Percentiles rank a stretch among this genome's conserved stretches.
Evolutionary conservation across 35 echinoderm and acorn worm genomes (phyloP).

Genomic region (Lytechinus pictus): DNA sequence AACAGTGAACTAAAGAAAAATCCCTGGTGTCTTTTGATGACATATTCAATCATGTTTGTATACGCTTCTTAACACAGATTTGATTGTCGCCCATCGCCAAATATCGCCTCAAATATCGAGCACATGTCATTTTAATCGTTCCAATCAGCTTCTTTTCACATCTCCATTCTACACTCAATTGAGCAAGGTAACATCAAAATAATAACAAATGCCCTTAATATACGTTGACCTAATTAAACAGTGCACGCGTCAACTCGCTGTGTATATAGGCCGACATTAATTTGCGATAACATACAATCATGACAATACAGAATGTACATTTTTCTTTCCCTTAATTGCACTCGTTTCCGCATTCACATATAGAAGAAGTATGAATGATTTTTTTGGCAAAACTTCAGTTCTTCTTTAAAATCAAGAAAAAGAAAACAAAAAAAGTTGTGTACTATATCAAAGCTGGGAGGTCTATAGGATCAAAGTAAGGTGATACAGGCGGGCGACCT

Average conservation of each 20-base stretch:
- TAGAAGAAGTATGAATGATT: too few relatives aligned
- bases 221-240: not conserved
- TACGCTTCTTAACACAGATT: slow-evolving; percentile 12
- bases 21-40: slow-evolving; percentile 17
- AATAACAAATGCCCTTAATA: not conserved
- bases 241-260: not conserved
- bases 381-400: too few relatives aligned
- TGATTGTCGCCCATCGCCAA: not conserved
- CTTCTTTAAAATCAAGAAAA: too few relatives aligned
- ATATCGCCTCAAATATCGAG: slow-evolving; percentile 11
- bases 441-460: too few relatives aligned
- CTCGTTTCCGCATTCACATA: not conserved
- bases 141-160: not conserved
- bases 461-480: too few relatives aligned
- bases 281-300: not conserved
- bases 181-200: not conserved
- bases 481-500: too few relatives aligned
- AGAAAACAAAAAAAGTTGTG: too few relatives aligned
- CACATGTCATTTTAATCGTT: slow-evolving; percentile 12
- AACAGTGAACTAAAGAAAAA: not conserved
- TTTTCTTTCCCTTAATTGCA: not conserved
- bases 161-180: slow-evolving; percentile 1
- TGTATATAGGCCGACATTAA: not conserved
- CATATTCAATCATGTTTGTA: slow-evolving; percentile 20
- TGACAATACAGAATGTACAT: not conserved